Base-by-base conservation (phyloP, 2,888 invertebrate genomes). In the Cheilosia variabilis region DNA sequence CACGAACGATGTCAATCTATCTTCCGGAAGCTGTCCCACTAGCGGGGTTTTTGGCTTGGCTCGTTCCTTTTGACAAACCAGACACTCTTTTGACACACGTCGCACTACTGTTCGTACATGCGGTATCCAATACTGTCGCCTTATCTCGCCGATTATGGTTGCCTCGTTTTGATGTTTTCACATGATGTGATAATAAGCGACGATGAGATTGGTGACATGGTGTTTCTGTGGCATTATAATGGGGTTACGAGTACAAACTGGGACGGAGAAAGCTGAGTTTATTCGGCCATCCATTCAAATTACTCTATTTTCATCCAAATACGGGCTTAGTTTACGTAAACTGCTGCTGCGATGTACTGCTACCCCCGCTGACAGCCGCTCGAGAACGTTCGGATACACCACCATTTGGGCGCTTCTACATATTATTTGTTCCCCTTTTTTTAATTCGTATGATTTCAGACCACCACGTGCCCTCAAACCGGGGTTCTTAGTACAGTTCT, bases 21-120 rank as follows among this genome's bases (percentile, higher is more conserved):
- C 79, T 4, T 58, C 41, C 0, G 83, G 87, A 17, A 82, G 45
- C n/a, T 73, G 79, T 60, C 68, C 87, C 87, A 87, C 87, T 2
- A 66, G 41, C n/a, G 87, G 87, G 1, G 41, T 22, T 4, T 27
- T 24, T 5, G 87, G 84, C 19, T 65, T 45, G 2, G 47, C 66
- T 6, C 22, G 15, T 13, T 60, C 17, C 3, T 19, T 66, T 72
- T 60, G 58, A 31, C 60, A 52, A 43, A 43, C 31, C 45, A 37
- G 43, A 55, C 69, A 71, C 22, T 9, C 57, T 24, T 71, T 50
- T 0, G 58, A 58, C 27, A 27, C 27, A 6, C 27, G 27, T 6
- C 27, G 27, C 5, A 27, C 27, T 27, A 27, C 27, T 6, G 6
- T 27, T 27, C 27, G 27, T 27, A 27, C 5, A 1, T 27, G 27